These are phyloP conservation scores for Mantis religiosa DNA, from an alignment of 2,888 invertebrate species.

Conservation along the genomic window DNA sequence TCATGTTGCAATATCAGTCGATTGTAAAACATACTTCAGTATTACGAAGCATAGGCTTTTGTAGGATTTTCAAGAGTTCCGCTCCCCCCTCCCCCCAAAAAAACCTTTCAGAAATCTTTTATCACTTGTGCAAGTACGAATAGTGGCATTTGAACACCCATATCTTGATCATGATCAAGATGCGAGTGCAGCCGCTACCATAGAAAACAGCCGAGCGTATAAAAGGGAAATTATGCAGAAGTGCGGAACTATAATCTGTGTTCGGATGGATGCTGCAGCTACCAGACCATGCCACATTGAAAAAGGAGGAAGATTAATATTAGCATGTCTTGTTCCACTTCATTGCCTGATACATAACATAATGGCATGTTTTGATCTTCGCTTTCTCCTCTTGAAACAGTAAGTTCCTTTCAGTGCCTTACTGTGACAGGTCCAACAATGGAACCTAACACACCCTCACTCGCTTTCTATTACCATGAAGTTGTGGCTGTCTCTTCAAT, in stretches of 20 bases:
- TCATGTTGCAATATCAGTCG: too few relatives aligned
- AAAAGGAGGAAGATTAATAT: neutral
- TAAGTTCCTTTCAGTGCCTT: neutral
- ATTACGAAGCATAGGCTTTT: too few relatives aligned
- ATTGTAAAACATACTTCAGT: too few relatives aligned
- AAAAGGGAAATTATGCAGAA: neutral
- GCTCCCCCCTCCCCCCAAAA: too few relatives aligned
- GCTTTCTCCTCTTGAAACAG: neutral
- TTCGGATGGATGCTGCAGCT: neutral
- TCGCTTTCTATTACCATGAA: neutral
- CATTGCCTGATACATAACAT: neutral
- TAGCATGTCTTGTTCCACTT: neutral
- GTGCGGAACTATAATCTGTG: neutral
- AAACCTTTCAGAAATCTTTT: too few relatives aligned
- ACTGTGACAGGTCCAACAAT: neutral
- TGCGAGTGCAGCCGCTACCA: neutral
- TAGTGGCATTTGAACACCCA: neutral
- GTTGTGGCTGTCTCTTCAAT: too few relatives aligned
- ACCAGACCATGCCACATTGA: neutral
- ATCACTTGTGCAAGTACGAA: neutral
- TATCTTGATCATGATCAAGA: neutral
- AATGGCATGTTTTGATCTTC: neutral
- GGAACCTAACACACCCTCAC: neutral
- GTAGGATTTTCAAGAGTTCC: too few relatives aligned
- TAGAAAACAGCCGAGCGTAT: neutral